Evolutionary conservation across 1,140 invertebrate species (phyloP).

Genomic region (Myzus persicae): DNA sequence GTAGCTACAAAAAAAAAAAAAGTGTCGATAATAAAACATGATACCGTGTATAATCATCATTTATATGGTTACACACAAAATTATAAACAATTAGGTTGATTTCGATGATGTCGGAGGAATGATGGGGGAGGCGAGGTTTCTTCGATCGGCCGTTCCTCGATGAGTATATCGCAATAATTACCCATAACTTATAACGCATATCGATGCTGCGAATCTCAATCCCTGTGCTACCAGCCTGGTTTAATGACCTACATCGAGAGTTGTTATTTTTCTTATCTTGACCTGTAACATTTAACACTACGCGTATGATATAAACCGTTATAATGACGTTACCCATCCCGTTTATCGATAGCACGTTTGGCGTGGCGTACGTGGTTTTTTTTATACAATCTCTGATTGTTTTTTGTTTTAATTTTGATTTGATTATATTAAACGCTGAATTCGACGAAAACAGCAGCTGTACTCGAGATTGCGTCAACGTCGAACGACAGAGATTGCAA

Average conservation of each 20-base stretch:
- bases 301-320: neutral
- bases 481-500: neutral
- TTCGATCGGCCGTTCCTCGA: neutral
- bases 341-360: neutral
- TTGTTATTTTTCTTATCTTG: neutral
- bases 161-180: no score
- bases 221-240: neutral
- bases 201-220: neutral
- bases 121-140: neutral
- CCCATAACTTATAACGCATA: neutral
- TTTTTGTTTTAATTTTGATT: neutral
- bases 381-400: neutral
- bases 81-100: no score
- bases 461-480: neutral
- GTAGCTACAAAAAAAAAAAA: no score
- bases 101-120: no score
- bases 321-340: no score
- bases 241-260: neutral
- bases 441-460: neutral
- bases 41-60: no score
- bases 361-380: neutral
- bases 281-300: neutral
- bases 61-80: no score
- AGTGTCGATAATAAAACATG: neutral
- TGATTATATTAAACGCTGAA: neutral